A percentile compares a stretch with the other conserved stretches of the same genome.
phyloP scores from a whole-genome alignment of 2,888 invertebrate species.

The Seladonia tumulorum region DNA sequence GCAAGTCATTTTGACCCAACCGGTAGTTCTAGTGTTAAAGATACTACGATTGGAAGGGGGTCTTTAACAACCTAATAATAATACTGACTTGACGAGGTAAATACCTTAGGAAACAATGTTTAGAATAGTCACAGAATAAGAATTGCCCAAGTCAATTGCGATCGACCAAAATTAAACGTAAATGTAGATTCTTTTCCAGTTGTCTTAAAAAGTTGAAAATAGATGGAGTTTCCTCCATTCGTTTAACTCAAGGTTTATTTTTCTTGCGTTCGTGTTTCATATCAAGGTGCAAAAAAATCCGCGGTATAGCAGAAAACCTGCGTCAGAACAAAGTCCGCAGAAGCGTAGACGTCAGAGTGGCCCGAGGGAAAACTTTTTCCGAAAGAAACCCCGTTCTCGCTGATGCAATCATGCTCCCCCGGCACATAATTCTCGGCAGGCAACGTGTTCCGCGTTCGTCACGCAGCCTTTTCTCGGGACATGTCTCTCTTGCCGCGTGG shows the following conservation, averaged over 20 bases:
- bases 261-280: not conserved
- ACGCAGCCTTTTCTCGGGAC: slow-evolving; percentile 10
- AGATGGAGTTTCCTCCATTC: too few species aligned
- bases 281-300: not conserved
- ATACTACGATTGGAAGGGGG: too few species aligned
- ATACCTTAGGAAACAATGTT: too few species aligned
- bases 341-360: not conserved
- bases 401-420: slow-evolving; percentile 42
- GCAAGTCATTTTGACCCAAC: too few species aligned
- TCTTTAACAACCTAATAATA: too few species aligned
- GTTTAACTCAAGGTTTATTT: not conserved
- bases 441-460: slow-evolving; percentile 7
- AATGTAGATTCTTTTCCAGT: too few species aligned
- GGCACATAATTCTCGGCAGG: slow-evolving; percentile 36
- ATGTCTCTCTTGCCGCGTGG: slow-evolving; percentile 33
- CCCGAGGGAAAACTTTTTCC: slow-evolving; percentile 3
- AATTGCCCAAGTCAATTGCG: too few species aligned
- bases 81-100: too few species aligned
- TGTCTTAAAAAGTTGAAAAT: too few species aligned
- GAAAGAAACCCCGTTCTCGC: not conserved
- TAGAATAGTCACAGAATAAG: too few species aligned
- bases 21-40: too few species aligned
- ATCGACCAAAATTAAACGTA: too few species aligned
- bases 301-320: not conserved
- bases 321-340: not conserved